These are phyloP conservation scores for Oxycera nigricornis DNA, from an alignment of 2,888 invertebrate genomes.

Conservation along the genomic window DNA sequence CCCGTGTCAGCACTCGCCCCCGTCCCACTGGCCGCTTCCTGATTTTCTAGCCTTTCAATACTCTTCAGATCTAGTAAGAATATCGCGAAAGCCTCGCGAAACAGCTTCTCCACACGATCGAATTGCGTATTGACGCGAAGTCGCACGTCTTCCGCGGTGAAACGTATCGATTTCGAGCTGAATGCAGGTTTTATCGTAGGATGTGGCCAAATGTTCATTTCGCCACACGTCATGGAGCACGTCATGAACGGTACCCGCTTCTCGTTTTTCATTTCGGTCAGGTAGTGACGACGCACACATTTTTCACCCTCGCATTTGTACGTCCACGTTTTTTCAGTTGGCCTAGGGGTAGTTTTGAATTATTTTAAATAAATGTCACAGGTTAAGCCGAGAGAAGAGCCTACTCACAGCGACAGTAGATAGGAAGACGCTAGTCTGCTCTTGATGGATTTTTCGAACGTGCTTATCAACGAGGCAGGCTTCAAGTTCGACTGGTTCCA, in stretches of 20 bases:
- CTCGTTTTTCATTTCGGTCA: constrained; percentile 57
- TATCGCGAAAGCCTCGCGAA: constrained; percentile 56
- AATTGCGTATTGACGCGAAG: constrained; percentile 56
- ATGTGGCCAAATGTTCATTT: constrained; percentile 77
- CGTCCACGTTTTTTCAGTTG: constrained; percentile 70
- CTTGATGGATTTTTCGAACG: constrained; percentile 53
- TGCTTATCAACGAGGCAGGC: constrained; percentile 60
- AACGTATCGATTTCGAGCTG: constrained; percentile 70
- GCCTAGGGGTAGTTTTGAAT: constrained; percentile 51
- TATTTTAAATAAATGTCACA: constrained; percentile 7
- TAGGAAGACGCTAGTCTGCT: constrained; percentile 50
- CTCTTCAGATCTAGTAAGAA: constrained; percentile 58
- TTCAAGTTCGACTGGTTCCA: constrained; percentile 68
- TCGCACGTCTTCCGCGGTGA: constrained; percentile 57
- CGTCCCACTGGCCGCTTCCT: neutral
- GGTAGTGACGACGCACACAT: constrained; percentile 69
- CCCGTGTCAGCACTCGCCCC: neutral
- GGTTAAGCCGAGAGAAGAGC: neutral
- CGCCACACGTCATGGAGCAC: constrained; percentile 80
- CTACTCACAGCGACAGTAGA: constrained; percentile 56
- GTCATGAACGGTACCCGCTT: constrained; percentile 70
- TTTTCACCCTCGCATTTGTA: constrained; percentile 76
- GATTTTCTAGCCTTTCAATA: constrained; percentile 55
- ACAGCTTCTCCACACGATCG: constrained; percentile 54
- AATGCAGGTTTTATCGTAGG: constrained; percentile 76